Conservation (phyloP, 35 echinoderm and acorn worm genomes). For the Apostichopus parvimensis region DNA sequence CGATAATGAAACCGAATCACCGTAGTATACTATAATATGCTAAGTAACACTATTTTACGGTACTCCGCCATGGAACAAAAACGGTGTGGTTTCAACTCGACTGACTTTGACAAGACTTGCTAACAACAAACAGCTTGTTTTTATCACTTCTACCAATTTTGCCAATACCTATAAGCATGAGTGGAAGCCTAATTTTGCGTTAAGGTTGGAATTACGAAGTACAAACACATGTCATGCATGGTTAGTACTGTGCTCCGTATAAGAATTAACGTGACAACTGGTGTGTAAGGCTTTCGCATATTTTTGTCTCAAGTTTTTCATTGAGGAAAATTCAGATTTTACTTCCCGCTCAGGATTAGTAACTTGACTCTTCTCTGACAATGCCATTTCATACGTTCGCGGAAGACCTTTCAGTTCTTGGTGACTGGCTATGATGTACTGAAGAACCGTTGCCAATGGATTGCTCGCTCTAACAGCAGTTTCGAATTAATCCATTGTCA, state of each 20-base stretch:
- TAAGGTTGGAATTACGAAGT: slow-evolving; percentile 12
- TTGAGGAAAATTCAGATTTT: slow-evolving; percentile 14
- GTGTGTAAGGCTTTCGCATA: neutral
- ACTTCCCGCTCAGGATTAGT: neutral
- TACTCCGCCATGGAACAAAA: neutral
- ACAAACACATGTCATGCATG: neutral
- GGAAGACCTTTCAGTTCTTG: too few species aligned
- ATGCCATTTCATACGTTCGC: too few species aligned
- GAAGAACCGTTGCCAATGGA: too few species aligned
- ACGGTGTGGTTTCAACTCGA: neutral
- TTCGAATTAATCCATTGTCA: too few species aligned
- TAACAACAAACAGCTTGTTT: neutral
- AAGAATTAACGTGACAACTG: neutral
- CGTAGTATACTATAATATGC: too few species aligned
- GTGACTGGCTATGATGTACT: too few species aligned
- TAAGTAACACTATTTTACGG: too few species aligned
- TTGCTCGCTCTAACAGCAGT: too few species aligned
- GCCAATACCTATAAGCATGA: neutral
- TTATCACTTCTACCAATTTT: slow-evolving; percentile 9
- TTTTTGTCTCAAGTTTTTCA: neutral
- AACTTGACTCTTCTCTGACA: neutral
- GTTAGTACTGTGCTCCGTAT: neutral
- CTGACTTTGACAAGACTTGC: neutral
- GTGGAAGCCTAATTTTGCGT: slow-evolving; percentile 7
- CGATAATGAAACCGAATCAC: too few species aligned